These are phyloP conservation scores for Telmatochromis sp. DNA, from an alignment of 2,113 vertebrate species.

Conservation along the genomic window DNA sequence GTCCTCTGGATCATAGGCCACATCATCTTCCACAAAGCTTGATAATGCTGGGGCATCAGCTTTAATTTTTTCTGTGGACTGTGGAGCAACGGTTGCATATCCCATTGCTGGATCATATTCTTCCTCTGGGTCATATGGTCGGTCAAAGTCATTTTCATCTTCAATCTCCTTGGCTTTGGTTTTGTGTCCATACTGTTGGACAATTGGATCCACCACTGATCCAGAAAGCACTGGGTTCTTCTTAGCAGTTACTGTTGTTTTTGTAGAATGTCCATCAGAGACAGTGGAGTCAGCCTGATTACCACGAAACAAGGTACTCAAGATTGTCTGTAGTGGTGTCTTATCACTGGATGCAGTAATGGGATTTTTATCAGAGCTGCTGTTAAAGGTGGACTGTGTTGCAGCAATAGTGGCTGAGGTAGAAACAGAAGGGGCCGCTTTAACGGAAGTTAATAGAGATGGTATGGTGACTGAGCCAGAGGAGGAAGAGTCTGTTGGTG, in stretches of 20 bases:
- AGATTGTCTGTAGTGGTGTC: conserved; percentile 83
- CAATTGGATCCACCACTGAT: conserved; percentile 84
- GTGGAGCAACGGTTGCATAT: conserved; percentile 38
- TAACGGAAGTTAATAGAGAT: conserved; percentile 54
- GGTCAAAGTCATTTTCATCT: conserved; percentile 81
- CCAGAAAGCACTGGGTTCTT: conserved; percentile 32
- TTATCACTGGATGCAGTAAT: conserved; percentile 20
- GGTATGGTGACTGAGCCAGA: conserved; percentile 58
- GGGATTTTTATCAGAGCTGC: background rate
- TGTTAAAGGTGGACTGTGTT: background rate
- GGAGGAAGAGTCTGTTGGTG: conserved; percentile 54
- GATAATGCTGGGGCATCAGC: conserved; percentile 31
- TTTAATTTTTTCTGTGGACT: conserved; percentile 39
- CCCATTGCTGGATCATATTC: conserved; percentile 82
- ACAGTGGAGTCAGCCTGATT: conserved; percentile 66
- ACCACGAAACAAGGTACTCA: conserved; percentile 83
- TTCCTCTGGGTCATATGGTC: conserved; percentile 93
- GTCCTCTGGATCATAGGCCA: conserved; percentile 94
- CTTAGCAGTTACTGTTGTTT: conserved; percentile 5
- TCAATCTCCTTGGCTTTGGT: conserved; percentile 73
- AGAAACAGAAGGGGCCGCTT: conserved; percentile 50
- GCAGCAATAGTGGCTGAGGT: conserved; percentile 12
- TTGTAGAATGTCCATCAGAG: background rate
- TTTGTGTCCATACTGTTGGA: conserved; percentile 88
- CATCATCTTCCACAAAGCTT: conserved; percentile 76